phyloP scores from a whole-genome alignment of 2,113 vertebrate genomes.

The Coturnix japonica region DNA sequence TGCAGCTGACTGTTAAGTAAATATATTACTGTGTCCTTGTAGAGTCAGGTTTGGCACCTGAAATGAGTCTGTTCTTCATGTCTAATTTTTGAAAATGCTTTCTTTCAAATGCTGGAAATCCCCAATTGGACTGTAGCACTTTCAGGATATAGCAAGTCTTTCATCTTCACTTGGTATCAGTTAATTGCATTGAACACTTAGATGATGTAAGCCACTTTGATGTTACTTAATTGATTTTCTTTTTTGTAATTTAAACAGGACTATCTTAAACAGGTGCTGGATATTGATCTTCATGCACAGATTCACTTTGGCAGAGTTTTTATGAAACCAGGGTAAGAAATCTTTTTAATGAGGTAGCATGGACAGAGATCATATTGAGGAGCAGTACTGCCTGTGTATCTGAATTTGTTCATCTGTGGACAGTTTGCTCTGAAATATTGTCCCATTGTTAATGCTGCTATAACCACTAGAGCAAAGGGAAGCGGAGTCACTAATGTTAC shows the following conservation, averaged over 20 bases:
- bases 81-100: not conserved
- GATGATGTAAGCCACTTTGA: constrained; percentile 29
- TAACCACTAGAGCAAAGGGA: not conserved
- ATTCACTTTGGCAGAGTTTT: constrained; percentile 99
- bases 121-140: not conserved
- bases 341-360: constrained; percentile 6
- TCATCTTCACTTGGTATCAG: constrained; percentile 27
- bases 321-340: constrained; percentile 98
- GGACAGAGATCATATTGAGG: not conserved
- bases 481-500: not conserved
- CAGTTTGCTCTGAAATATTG: not conserved
- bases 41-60: constrained; percentile 36
- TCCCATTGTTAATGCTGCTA: not conserved
- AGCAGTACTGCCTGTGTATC: not conserved
- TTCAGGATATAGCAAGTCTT: constrained; percentile 5
- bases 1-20: constrained; percentile 1
- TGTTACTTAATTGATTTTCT: constrained; percentile 35
- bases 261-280: constrained; percentile 99
- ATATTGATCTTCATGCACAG: constrained; percentile 99
- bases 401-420: not conserved
- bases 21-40: not conserved
- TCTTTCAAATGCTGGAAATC: constrained; percentile 19
- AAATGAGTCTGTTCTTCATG: not conserved
- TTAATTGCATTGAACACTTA: constrained; percentile 33
- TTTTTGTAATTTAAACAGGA: constrained; percentile 84